phyloP scores from a whole-genome alignment of 1,140 invertebrate genomes.

The Ostrea edulis region DNA sequence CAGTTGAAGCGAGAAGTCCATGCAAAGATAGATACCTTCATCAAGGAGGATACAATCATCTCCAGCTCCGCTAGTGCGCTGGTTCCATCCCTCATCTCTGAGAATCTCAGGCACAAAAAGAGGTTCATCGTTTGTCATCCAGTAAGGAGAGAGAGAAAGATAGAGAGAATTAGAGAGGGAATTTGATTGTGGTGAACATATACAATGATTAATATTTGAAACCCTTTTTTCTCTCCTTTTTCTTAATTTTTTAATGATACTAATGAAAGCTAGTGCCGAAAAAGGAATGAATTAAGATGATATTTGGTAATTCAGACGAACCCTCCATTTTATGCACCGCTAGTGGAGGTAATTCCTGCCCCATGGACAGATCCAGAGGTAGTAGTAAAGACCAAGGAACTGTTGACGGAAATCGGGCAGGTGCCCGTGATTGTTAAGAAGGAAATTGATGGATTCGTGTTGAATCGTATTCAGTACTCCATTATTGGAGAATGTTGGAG shows the following conservation, averaged over 20 bases:
- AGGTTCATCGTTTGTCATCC: conserved; percentile 92
- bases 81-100: conserved; percentile 89
- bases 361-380: conserved; percentile 90
- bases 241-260: too few relatives aligned
- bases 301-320: conserved; percentile 85
- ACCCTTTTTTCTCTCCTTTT: too few relatives aligned
- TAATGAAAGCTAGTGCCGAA: too few relatives aligned
- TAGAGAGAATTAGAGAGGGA: background rate
- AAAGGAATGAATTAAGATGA: background rate
- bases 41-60: conserved; percentile 82
- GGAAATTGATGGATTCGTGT: conserved; percentile 94
- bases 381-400: conserved; percentile 83
- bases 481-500: conserved; percentile 95
- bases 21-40: conserved; percentile 87
- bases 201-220: too few relatives aligned
- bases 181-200: too few relatives aligned
- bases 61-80: conserved; percentile 95
- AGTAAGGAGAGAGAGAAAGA: conserved; percentile 80
- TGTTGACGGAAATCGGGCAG: conserved; percentile 94
- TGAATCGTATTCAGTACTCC: conserved; percentile 97
- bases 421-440: conserved; percentile 90
- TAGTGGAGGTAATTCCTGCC: conserved; percentile 95
- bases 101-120: conserved; percentile 87
- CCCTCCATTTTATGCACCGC: conserved; percentile 95
- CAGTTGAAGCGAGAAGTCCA: conserved; percentile 91